Evolutionary conservation across 2,888 invertebrate species (phyloP).

Genomic region (Diachrysia chrysitis): DNA sequence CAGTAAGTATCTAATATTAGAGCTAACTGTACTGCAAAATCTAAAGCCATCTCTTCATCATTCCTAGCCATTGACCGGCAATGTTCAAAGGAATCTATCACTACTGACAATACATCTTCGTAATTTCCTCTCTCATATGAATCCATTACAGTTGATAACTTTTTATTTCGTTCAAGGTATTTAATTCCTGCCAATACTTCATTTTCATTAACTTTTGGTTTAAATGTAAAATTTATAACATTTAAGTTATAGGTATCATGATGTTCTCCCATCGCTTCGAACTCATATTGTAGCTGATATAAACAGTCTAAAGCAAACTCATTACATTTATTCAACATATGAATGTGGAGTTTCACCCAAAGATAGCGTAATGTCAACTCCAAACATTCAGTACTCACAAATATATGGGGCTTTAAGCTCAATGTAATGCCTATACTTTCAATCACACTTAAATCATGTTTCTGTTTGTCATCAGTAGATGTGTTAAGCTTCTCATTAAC

Average conservation of each 20-base stretch:
- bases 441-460: constrained; percentile 75
- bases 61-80: constrained; percentile 81
- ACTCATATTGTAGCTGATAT: constrained; percentile 82
- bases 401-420: constrained; percentile 77
- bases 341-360: constrained; percentile 83
- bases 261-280: constrained; percentile 82
- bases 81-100: constrained; percentile 91
- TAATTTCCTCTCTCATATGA: constrained; percentile 91
- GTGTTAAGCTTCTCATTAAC: constrained; percentile 78
- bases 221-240: constrained; percentile 79
- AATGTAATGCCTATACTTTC: constrained; percentile 80
- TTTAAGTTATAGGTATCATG: constrained; percentile 73
- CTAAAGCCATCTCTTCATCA: constrained; percentile 85
- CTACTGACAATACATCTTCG: constrained; percentile 90
- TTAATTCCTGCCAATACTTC: constrained; percentile 78
- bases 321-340: constrained; percentile 79
- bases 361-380: constrained; percentile 79
- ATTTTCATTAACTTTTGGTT: constrained; percentile 76
- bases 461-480: constrained; percentile 66
- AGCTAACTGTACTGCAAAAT: constrained; percentile 89
- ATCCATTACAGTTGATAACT: constrained; percentile 90
- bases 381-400: constrained; percentile 74
- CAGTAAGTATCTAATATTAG: constrained; percentile 91
- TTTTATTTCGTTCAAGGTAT: constrained; percentile 85
- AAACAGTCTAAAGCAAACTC: constrained; percentile 81